Base-by-base conservation (phyloP, 37 sponge, comb jelly and placozoan genomes). In the Halisarca cf. caerulea region DNA sequence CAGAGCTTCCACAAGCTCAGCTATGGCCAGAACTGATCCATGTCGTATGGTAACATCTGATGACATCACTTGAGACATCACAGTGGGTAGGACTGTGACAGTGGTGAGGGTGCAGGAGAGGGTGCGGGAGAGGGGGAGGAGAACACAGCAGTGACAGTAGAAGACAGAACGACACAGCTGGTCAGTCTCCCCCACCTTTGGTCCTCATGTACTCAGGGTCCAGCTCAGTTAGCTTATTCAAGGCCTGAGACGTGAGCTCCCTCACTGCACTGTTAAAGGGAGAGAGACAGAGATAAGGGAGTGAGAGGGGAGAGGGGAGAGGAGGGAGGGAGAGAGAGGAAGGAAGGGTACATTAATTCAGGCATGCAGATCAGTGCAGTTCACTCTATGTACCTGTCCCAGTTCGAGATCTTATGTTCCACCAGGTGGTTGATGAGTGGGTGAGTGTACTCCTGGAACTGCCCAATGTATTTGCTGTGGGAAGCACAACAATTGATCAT, bases 11-110 rank as follows among this genome's bases (percentile, higher is more conserved):
- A 70, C 27, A 32, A 94, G 30, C 33, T 91, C 86, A 38, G 88
- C 85, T 24, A 94, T 88, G 9, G 90, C 98, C 61, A 78, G 85
- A 33, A 97, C 91, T 41, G 93, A 89, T 30, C 98, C 98, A 57
- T 97, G 98, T 17, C 93, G 84, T n/a, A 82, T 58, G 66, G 70
- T 73, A 34, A 92, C 85, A 83, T 97, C 98, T 47, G 81, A 36
- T 7, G 94, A 73, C 44, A 82, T 78, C 25, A 87, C 78, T 71
- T 78, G 80, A 18, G 90, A 86, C 54, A 96, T 68, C 58, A 96
- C 82, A 0, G 43, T 35, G 0, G 92, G 90, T 0, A 96, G 84
- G 68, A 91, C 92, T 85, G 83, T 9, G n/a, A n/a, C n/a, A n/a
- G n/a, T n/a, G 32, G 35, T 11, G 11, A 14, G 9, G 11, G 51